These are phyloP conservation scores for Bradynema listronoti DNA, from an alignment of 1,140 invertebrate genomes.

Conservation along the genomic window DNA sequence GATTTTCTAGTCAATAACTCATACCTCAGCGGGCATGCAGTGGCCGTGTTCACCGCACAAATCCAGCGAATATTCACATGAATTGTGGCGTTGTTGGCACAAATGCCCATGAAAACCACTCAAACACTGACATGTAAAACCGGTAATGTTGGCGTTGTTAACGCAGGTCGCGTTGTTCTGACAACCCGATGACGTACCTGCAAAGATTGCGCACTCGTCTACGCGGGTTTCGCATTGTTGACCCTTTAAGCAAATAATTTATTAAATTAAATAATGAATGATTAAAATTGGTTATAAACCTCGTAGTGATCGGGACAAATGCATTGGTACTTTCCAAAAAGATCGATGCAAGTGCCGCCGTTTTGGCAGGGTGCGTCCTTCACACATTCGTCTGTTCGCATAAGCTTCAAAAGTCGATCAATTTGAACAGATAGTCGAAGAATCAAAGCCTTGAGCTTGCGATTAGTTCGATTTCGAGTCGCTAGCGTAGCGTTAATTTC, in stretches of 20 bases:
- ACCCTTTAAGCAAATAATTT: constrained; percentile 24
- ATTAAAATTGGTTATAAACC: constrained; percentile 43
- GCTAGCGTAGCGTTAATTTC: constrained; percentile 13
- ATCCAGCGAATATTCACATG: constrained; percentile 32
- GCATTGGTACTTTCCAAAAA: constrained; percentile 63
- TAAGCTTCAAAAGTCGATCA: constrained; percentile 35
- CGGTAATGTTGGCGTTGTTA: constrained; percentile 46
- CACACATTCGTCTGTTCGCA: constrained; percentile 39
- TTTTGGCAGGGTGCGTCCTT: constrained; percentile 66
- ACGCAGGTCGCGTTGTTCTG: constrained; percentile 60
- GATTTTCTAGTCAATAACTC: too few relatives aligned
- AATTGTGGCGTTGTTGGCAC: constrained; percentile 35
- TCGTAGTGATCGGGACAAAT: constrained; percentile 74
- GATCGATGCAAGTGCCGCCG: constrained; percentile 62
- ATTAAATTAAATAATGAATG: constrained; percentile 1
- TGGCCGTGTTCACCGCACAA: constrained; percentile 54
- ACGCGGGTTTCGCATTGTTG: constrained; percentile 40
- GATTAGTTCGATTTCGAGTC: constrained; percentile 21
- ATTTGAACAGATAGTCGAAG: constrained; percentile 31
- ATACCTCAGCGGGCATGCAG: constrained; percentile 32
- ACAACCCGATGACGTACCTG: constrained; percentile 58
- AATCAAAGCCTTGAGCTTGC: constrained; percentile 29
- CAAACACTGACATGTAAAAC: constrained; percentile 43
- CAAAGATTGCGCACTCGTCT: constrained; percentile 55
- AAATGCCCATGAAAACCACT: constrained; percentile 46